Evolutionary conservation across 2,888 invertebrate genomes (phyloP), one percentile per base, ranked within the genome.

Genomic region (Acrocyrtus sp.): DNA sequence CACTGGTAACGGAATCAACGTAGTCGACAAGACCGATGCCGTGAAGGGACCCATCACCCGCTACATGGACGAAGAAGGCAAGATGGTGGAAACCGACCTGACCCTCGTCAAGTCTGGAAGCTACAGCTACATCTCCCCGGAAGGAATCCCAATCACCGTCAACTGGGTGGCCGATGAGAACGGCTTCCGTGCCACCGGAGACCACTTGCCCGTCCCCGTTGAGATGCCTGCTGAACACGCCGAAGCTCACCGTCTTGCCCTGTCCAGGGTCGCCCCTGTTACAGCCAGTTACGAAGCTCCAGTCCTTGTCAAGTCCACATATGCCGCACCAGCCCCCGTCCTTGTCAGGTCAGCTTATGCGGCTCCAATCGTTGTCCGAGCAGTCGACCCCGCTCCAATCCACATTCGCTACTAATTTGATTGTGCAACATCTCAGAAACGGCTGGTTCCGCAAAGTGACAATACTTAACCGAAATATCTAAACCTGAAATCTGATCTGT

Each of bases 91-190:
- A 12, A 15, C 54, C 10, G 54, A 65, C 29, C 5, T 29, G 19
- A 27, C 47, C 47, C 8, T 65, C 15, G 19, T 8, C 4, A 65
- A 65, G 17, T 3, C 45, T n/a, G 65, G 65, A 12, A 43, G 43
- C 47, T 22, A 45, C 47, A 54, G 54, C 45, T 65, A 47, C 54
- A 65, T 54, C 29, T 27, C 53, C 54, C 65, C 65, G 10, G 65
- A 65, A 47, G 65, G 65, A 15, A 3, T 24, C 1, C 54, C 47
- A 1, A 65, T 65, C 54, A 22, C 27, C 12, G 15, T 54, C 21
- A 29, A 2, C 47, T 65, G 34, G 17, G 24, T 47, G n/a, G 54
- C 54, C 34, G 65, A 65, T 17, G 50, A 51, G 54, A 45, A 45
- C n/a, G 65, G 65, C 24, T 65, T 47, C 47, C 27, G 47, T 6